These are phyloP conservation scores for Tenthredo notha DNA, from an alignment of 2,888 invertebrate genomes.

Conservation along the genomic window DNA sequence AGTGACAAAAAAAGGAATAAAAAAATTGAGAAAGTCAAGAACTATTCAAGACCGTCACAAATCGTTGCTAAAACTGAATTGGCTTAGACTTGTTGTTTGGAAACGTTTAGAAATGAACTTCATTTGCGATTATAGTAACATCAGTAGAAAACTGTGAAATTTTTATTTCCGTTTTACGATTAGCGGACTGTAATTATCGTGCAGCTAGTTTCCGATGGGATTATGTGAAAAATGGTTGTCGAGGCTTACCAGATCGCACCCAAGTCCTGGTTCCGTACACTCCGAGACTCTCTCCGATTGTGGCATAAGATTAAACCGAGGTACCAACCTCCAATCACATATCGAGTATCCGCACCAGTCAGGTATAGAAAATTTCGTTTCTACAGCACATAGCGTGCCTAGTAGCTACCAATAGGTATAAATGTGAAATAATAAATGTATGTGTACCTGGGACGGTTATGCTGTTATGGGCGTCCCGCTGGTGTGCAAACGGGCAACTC, in stretches of 20 bases:
- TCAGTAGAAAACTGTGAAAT: neutral
- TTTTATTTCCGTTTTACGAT: neutral
- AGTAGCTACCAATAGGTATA: constrained; percentile 16
- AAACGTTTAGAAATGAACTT: no score
- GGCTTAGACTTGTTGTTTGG: no score
- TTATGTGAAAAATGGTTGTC: neutral
- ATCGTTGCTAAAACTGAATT: no score
- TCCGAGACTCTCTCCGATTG: constrained; percentile 31
- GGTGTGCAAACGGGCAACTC: constrained; percentile 62
- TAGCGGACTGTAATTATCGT: no score
- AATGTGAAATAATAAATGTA: neutral
- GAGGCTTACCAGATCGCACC: constrained; percentile 30
- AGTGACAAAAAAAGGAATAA: no score
- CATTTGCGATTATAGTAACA: no score
- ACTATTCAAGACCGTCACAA: no score
- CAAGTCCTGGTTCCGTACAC: constrained; percentile 39
- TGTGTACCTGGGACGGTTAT: constrained; percentile 20
- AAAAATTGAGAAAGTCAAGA: no score
- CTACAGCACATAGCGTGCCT: neutral
- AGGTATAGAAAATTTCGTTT: neutral
- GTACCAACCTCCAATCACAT: constrained; percentile 15
- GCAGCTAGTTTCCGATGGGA: neutral
- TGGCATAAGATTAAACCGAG: constrained; percentile 22
- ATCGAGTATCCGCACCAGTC: constrained; percentile 23
- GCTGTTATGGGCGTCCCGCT: constrained; percentile 37